These are phyloP conservation scores for Scelioninae gen. 1 DNA, from an alignment of 2,888 invertebrate genomes.

Conservation along the genomic window DNA sequence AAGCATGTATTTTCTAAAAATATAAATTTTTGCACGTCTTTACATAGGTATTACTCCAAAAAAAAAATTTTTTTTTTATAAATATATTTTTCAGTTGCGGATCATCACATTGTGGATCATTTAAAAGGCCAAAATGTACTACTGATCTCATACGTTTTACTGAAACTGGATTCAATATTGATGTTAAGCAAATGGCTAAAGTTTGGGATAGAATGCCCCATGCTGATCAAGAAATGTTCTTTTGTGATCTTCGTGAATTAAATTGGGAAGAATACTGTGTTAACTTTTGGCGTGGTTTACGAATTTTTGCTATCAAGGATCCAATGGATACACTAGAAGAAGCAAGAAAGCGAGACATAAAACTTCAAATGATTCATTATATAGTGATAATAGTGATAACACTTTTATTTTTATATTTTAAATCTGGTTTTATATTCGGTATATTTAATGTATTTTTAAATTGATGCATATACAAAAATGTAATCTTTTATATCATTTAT, in stretches of 20 bases:
- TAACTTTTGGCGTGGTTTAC: conserved; percentile 70
- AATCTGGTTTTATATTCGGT: too few relatives aligned
- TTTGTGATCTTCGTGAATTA: conserved; percentile 74
- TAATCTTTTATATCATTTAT: too few relatives aligned
- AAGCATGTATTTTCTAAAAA: too few relatives aligned
- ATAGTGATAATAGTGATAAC: conserved; percentile 9
- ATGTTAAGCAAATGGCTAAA: conserved; percentile 70
- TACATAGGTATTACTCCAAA: too few relatives aligned
- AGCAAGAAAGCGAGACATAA: conserved; percentile 40
- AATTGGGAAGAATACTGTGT: conserved; percentile 73
- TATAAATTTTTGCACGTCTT: too few relatives aligned
- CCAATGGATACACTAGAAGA: conserved; percentile 61
- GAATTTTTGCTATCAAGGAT: conserved; percentile 72
- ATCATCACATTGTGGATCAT: too few relatives aligned
- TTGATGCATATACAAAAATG: too few relatives aligned
- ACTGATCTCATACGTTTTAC: conserved; percentile 4
- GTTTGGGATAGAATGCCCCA: conserved; percentile 73
- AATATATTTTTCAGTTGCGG: too few relatives aligned
- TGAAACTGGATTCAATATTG: conserved; percentile 69
- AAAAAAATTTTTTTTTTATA: neutral
- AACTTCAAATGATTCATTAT: conserved; percentile 56
- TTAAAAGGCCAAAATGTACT: neutral
- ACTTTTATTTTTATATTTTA: conserved; percentile 29
- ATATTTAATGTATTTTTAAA: too few relatives aligned
- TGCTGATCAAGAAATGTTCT: conserved; percentile 74